Evolutionary conservation across 2,888 invertebrate species (phyloP), one percentile per base, ranked within the genome.

Genomic region (Theretra japonica): DNA sequence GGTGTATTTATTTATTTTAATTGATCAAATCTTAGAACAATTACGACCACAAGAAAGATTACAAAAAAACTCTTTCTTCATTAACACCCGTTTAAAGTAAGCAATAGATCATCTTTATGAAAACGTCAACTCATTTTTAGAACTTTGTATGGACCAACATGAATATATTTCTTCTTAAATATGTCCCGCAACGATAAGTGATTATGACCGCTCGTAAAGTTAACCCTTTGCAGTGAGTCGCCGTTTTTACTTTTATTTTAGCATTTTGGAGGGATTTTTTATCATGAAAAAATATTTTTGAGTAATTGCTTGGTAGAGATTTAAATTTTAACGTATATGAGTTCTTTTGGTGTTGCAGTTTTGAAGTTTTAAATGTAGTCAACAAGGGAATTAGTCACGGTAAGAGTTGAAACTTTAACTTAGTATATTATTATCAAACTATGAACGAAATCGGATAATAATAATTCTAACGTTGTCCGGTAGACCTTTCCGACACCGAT

Each of bases 141-240:
- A 17, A 41, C 65, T 65, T 65, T 62, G 21, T 48, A 48, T 17
- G 41, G 21, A 23, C 21, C 41, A 23, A 48, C 41, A 65, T 65
- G 48, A 65, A 48, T 65, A 65, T 65, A 48, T 65, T 23, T 48
- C 62, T 62, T 62, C 48, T 65, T 65, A 65, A 65, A 65, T 65
- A 65, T 65, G 48, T 48, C 17, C 2, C 33, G 41, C 21, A 62
- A 41, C 33, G 62, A 58, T 62, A 62, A 62, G 65, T 65, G 65
- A 65, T 65, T 65, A 62, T 62, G n/a, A 17, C 48, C 65, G 48
- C 65, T 65, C 65, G 48, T 48, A 65, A 65, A 23, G 65, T 23
- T 6, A 65, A 65, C 65, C 65, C 65, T 65, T 53, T 48, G 60
- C 33, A 6, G 23, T 48, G 65, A 65, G 41, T 48, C 23, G 65